Evolutionary conservation across 2,797 vertebrate species (phyloP).

Genomic region (Chelon labrosus): DNA sequence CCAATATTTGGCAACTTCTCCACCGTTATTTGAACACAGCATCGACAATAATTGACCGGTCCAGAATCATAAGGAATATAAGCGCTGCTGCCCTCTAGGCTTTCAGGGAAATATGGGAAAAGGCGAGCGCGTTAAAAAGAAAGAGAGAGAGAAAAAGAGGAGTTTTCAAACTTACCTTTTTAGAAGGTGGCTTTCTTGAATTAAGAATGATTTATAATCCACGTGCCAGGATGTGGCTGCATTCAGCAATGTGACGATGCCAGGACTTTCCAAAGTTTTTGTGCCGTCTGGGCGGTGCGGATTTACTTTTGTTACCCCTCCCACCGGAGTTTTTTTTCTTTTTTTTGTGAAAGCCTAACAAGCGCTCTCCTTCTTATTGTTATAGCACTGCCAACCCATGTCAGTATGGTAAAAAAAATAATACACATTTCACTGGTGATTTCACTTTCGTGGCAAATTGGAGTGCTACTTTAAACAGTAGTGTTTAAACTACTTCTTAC

Average conservation of each 20-base stretch:
- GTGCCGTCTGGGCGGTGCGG: conserved; percentile 69
- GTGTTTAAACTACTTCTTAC: neutral
- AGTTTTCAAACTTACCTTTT: conserved; percentile 64
- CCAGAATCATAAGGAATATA: neutral
- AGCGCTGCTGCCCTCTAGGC: neutral
- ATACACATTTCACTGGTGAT: too few species aligned
- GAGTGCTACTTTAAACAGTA: neutral
- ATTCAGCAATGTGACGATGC: conserved; percentile 39
- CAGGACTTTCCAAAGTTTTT: conserved; percentile 72
- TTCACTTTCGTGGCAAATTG: too few species aligned
- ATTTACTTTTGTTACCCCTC: conserved; percentile 57
- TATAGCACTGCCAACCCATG: conserved; percentile 2
- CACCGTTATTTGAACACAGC: neutral
- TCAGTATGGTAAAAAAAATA: neutral
- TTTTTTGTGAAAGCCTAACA: neutral
- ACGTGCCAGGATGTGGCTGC: conserved; percentile 40
- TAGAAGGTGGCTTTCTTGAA: neutral
- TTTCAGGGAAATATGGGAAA: neutral
- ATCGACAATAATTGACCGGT: neutral
- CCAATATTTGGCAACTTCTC: neutral
- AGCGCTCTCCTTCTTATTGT: conserved; percentile 8
- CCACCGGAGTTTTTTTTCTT: conserved; percentile 33
- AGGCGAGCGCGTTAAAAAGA: neutral
- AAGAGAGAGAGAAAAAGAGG: neutral
- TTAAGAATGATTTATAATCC: conserved; percentile 65